phyloP scores from a whole-genome alignment of 92 coral and sea anemone genomes.

The Pocillopora grandis region DNA sequence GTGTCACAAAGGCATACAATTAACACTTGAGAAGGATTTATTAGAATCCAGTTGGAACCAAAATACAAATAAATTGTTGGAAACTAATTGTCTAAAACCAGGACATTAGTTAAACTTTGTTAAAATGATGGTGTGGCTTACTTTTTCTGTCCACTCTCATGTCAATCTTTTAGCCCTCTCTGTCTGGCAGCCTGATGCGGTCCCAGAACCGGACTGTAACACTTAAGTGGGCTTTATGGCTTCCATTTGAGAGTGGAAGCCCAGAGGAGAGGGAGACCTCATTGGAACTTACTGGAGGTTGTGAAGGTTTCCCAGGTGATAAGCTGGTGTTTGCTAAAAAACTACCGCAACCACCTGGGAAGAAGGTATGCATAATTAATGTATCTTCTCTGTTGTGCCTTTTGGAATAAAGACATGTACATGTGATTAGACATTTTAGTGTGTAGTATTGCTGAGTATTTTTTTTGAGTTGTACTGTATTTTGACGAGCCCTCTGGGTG shows the following conservation, averaged over 20 bases:
- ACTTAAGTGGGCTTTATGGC: constrained; percentile 89
- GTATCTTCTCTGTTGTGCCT: neutral
- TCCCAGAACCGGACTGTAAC: constrained; percentile 85
- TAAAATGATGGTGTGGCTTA: too few species aligned
- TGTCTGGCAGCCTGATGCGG: constrained; percentile 94
- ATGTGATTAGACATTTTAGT: too few species aligned
- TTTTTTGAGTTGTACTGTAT: too few species aligned
- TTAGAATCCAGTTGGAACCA: too few species aligned
- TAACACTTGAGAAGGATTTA: too few species aligned
- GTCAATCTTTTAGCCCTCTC: constrained; percentile 53
- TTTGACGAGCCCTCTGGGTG: too few species aligned
- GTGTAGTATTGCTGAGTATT: too few species aligned
- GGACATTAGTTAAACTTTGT: too few species aligned
- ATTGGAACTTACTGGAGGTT: constrained; percentile 72
- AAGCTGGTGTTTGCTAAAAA: constrained; percentile 68
- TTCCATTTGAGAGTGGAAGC: constrained; percentile 76
- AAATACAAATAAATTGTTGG: too few species aligned
- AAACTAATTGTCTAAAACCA: too few species aligned
- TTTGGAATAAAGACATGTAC: too few species aligned
- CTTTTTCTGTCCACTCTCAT: neutral
- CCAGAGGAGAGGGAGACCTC: constrained; percentile 62
- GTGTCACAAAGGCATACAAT: too few species aligned
- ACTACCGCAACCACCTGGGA: neutral
- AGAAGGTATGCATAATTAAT: constrained; percentile 17
- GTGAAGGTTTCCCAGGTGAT: constrained; percentile 72